phyloP scores from a whole-genome alignment of 1,140 invertebrate genomes.

The Hyposmocoma kahamanoa region DNA sequence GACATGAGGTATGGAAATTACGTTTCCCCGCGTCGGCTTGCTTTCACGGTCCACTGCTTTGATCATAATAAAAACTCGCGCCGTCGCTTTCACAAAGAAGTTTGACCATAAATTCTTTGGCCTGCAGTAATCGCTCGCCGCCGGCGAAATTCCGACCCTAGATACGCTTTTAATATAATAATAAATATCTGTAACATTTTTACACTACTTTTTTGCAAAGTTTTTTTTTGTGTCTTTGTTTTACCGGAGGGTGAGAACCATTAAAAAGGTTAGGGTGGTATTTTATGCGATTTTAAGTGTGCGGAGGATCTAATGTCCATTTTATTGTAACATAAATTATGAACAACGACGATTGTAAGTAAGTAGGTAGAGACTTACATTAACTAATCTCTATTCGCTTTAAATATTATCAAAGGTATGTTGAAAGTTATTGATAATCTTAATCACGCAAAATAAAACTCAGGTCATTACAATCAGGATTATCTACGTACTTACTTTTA shows the following conservation, averaged over 20 bases:
- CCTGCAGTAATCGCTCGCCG: slow-evolving; percentile 59
- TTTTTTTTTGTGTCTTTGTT: slow-evolving; percentile 57
- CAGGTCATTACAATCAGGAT: too few relatives aligned
- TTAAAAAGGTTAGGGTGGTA: slow-evolving; percentile 67
- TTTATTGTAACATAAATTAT: slow-evolving; percentile 39
- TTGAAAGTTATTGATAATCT: too few relatives aligned
- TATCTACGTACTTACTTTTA: too few relatives aligned
- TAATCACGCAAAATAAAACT: too few relatives aligned
- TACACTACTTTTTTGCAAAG: slow-evolving; percentile 62
- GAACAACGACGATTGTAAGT: too few relatives aligned
- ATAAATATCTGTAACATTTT: slow-evolving; percentile 52
- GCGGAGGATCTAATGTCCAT: slow-evolving; percentile 48
- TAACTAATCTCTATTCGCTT: too few relatives aligned
- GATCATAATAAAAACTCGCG: slow-evolving; percentile 75
- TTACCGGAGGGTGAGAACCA: slow-evolving; percentile 57
- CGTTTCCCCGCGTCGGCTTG: slow-evolving; percentile 62
- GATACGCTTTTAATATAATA: slow-evolving; percentile 67
- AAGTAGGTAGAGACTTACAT: too few relatives aligned
- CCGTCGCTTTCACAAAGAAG: slow-evolving; percentile 68
- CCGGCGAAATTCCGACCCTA: slow-evolving; percentile 57
- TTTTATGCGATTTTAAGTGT: slow-evolving; percentile 70
- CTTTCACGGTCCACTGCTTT: slow-evolving; percentile 74
- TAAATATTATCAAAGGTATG: too few relatives aligned
- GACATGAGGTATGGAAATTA: slow-evolving; percentile 72
- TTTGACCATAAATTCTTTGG: slow-evolving; percentile 75